phyloP scores from a whole-genome alignment of 2,113 vertebrate genomes.

The Struthidea cinerea region DNA sequence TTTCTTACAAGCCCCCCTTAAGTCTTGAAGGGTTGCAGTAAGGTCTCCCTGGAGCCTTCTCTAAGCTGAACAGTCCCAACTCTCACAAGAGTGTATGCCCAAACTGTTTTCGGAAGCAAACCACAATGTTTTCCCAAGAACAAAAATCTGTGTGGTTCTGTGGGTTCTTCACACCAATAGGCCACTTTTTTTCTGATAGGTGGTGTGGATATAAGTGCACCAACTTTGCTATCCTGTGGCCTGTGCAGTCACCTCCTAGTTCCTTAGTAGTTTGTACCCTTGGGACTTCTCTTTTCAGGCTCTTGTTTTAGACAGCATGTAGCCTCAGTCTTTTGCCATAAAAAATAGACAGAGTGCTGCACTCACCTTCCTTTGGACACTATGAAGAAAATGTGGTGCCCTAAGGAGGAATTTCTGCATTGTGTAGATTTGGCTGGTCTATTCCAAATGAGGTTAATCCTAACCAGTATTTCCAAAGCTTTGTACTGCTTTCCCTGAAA shows the following conservation, averaged over 20 bases:
- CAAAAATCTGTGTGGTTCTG: not conserved
- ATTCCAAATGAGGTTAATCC: not conserved
- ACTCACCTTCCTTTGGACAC: not conserved
- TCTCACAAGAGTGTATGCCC: not conserved
- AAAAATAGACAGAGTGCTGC: not conserved
- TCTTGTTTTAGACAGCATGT: not conserved
- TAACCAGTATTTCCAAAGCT: not conserved
- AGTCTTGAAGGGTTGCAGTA: not conserved
- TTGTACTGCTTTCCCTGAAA: not conserved
- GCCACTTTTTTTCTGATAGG: not conserved
- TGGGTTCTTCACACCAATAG: rapidly evolving
- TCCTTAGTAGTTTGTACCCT: not conserved
- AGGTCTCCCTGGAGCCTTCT: not conserved
- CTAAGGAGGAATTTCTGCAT: not conserved
- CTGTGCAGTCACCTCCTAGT: rapidly evolving
- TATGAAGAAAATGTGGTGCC: not conserved
- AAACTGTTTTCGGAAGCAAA: not conserved
- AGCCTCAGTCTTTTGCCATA: not conserved
- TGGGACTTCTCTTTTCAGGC: not conserved
- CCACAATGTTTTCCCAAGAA: not conserved
- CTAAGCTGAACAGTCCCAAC: not conserved
- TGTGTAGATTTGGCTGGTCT: not conserved
- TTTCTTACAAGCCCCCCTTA: not conserved
- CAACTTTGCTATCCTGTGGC: not conserved
- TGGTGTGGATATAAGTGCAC: not conserved